Conservation (phyloP, 2,797 vertebrate genomes). For the Pachyuromys duprasi region DNA sequence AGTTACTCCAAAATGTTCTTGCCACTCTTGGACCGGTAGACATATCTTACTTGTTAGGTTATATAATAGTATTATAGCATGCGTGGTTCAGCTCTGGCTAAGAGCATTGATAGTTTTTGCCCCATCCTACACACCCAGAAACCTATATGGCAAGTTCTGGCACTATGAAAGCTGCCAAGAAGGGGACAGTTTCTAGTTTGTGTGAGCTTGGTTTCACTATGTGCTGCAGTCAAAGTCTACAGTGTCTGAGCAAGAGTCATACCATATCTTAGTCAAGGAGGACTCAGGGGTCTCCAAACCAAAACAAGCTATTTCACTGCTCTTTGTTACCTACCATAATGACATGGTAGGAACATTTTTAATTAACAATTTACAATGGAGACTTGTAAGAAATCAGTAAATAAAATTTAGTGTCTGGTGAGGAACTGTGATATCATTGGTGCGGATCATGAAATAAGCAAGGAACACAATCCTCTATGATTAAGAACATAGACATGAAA, state of each 20-base stretch:
- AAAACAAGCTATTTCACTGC: background rate
- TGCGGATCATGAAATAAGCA: background rate
- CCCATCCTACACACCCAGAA: background rate
- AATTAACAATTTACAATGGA: background rate
- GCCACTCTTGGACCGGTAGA: background rate
- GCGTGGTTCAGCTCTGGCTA: background rate
- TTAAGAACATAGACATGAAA: background rate
- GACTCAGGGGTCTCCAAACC: background rate
- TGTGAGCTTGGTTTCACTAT: background rate
- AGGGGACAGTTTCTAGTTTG: background rate
- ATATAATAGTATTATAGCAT: background rate
- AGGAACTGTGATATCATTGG: background rate
- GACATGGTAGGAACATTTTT: background rate
- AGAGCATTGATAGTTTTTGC: background rate
- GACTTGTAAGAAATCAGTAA: background rate
- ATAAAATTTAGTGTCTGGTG: background rate
- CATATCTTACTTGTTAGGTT: background rate
- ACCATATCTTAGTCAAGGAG: background rate
- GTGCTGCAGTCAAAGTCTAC: background rate
- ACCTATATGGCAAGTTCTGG: background rate
- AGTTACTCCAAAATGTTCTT: background rate
- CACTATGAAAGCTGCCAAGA: too few species aligned
- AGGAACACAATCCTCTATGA: background rate
- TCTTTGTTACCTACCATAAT: background rate
- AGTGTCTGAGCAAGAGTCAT: background rate